Percentiles rank a stretch among this genome's conserved stretches.
These are phyloP conservation scores for Vanessa tameamea DNA, from an alignment of 1,140 invertebrate genomes.

Conservation along the genomic window DNA sequence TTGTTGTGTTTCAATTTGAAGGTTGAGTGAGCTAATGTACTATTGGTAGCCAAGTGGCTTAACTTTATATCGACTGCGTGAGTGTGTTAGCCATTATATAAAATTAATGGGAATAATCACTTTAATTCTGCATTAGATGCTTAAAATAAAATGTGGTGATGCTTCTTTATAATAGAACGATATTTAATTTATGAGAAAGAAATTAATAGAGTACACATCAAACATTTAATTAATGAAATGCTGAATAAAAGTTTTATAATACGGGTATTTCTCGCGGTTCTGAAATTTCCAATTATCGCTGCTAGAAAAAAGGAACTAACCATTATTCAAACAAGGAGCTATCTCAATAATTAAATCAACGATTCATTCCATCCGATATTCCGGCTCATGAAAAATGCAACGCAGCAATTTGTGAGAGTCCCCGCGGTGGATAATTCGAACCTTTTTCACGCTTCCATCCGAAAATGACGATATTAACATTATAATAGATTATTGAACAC, in stretches of 20 bases:
- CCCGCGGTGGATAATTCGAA: conserved; percentile 51
- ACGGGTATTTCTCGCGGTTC: not conserved
- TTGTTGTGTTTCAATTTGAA: too few relatives aligned
- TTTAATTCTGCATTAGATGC: too few relatives aligned
- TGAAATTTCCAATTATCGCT: conserved; percentile 5
- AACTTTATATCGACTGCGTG: too few relatives aligned
- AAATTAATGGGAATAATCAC: too few relatives aligned
- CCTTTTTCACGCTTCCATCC: conserved; percentile 42
- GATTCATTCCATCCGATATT: conserved; percentile 66
- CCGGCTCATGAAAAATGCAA: conserved; percentile 72
- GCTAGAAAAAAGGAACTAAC: not conserved
- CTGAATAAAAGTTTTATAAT: not conserved
- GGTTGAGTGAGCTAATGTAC: too few relatives aligned
- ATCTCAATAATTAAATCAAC: conserved; percentile 72
- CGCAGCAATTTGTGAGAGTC: conserved; percentile 62
- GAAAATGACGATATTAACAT: conserved; percentile 14
- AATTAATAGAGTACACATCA: not conserved
- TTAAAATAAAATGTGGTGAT: too few relatives aligned
- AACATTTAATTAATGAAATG: not conserved
- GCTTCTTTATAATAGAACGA: too few relatives aligned
- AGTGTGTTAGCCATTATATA: too few relatives aligned
- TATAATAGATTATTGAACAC: conserved; percentile 8
- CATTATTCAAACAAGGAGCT: conserved; percentile 32
- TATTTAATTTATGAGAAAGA: too few relatives aligned
- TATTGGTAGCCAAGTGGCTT: too few relatives aligned